phyloP scores from a whole-genome alignment of 2,113 vertebrate species.

The Pheucticus melanocephalus region DNA sequence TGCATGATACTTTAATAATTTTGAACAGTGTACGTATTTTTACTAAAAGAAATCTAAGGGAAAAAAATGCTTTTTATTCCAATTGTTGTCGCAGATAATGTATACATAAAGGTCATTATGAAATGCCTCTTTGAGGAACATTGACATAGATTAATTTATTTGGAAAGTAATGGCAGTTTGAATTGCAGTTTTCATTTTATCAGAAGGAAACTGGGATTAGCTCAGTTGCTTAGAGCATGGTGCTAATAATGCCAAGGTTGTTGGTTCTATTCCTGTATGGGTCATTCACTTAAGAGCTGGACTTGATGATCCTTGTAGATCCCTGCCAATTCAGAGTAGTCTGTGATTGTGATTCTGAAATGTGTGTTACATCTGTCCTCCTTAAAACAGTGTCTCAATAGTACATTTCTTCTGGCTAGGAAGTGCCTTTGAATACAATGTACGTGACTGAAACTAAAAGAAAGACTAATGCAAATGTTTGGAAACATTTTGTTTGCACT shows the following conservation, averaged over 20 bases:
- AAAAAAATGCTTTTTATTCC: conserved; percentile 64
- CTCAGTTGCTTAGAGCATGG: neutral
- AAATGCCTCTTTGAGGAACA: conserved; percentile 34
- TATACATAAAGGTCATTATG: conserved; percentile 44
- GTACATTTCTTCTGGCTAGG: neutral
- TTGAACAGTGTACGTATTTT: conserved; percentile 64
- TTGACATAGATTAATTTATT: conserved; percentile 33
- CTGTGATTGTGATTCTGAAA: neutral
- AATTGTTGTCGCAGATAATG: conserved; percentile 55
- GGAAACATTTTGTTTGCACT: neutral
- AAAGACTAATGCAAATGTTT: neutral
- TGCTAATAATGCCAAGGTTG: neutral
- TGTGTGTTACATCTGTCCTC: neutral
- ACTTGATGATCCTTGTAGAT: neutral
- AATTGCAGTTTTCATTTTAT: conserved; percentile 38
- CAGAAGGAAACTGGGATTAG: neutral
- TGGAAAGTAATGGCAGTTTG: conserved; percentile 1
- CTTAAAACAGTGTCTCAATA: neutral
- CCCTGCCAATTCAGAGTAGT: neutral
- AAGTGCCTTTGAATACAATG: neutral
- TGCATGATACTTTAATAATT: conserved; percentile 63
- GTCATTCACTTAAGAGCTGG: neutral
- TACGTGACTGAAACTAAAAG: neutral
- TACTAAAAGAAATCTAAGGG: conserved; percentile 56
- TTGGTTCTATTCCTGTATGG: neutral